phyloP scores from a whole-genome alignment of 92 coral and sea anemone species.

The Micromussa lordhowensis region DNA sequence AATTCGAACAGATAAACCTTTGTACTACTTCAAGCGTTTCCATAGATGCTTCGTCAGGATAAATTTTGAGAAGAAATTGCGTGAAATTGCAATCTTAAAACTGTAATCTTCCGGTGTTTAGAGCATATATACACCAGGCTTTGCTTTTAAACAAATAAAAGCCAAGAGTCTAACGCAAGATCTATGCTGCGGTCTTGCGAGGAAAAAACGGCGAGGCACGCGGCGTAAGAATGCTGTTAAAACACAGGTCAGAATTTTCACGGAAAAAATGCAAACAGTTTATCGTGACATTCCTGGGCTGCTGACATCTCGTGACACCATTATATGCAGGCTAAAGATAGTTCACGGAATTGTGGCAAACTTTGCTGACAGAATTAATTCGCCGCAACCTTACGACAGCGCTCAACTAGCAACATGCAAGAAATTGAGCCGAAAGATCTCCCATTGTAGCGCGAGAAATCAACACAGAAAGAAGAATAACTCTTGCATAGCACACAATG shows the following conservation, averaged over 20 bases:
- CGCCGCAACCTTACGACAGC: neutral
- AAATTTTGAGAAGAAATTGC: neutral
- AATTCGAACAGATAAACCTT: neutral
- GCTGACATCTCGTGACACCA: neutral
- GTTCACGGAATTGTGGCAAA: neutral
- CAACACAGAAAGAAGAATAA: neutral
- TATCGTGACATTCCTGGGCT: conserved; percentile 18
- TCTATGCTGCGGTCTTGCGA: neutral
- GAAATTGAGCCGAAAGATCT: neutral
- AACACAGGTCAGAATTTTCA: neutral
- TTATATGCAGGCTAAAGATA: neutral
- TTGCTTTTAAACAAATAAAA: neutral
- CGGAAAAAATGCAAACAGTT: conserved; percentile 13
- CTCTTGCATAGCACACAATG: neutral
- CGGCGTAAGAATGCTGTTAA: neutral
- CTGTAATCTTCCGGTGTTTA: neutral
- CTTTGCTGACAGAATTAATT: neutral
- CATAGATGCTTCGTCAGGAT: neutral
- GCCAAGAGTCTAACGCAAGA: neutral
- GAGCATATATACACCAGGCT: neutral
- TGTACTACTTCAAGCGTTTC: neutral
- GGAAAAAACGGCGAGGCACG: neutral
- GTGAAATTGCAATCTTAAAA: neutral
- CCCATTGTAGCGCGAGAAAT: neutral
- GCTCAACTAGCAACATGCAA: neutral